Evolutionary conservation across 1,140 invertebrate genomes (phyloP).

Genomic region (Euura lappo): DNA sequence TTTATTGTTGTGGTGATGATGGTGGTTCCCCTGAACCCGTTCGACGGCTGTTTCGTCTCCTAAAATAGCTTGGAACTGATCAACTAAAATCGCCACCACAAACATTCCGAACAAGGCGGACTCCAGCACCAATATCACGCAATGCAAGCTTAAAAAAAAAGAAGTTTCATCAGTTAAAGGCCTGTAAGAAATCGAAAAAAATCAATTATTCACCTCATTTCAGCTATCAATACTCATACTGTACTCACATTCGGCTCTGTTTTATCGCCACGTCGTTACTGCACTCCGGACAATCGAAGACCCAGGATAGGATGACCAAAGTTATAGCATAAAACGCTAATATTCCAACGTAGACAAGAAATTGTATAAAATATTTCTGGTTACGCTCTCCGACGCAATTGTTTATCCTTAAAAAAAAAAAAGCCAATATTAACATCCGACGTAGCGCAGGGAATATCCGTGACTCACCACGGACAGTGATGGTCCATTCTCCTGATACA

Average conservation of each 20-base stretch:
- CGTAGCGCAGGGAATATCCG: constrained; percentile 22
- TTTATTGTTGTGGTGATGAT: constrained; percentile 66
- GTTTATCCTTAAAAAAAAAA: constrained; percentile 76
- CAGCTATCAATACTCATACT: neutral
- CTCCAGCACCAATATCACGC: constrained; percentile 83
- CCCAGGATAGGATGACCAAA: constrained; percentile 78
- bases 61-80: constrained; percentile 87
- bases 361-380: constrained; percentile 94
- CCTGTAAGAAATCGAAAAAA: neutral
- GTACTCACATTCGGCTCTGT: constrained; percentile 78
- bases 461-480: constrained; percentile 80
- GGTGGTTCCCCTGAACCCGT: constrained; percentile 74
- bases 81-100: constrained; percentile 86
- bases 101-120: constrained; percentile 88
- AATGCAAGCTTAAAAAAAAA: constrained; percentile 76
- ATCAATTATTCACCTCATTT: neutral
- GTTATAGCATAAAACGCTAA: constrained; percentile 73
- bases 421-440: constrained; percentile 13
- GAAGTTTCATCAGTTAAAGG: constrained; percentile 15
- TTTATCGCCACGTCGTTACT: constrained; percentile 71
- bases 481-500: constrained; percentile 91
- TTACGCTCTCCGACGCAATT: constrained; percentile 94
- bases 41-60: constrained; percentile 85
- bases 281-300: constrained; percentile 75
- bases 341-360: constrained; percentile 80